phyloP scores from a whole-genome alignment of 2,888 invertebrate species.

The Hypsopygia costalis region DNA sequence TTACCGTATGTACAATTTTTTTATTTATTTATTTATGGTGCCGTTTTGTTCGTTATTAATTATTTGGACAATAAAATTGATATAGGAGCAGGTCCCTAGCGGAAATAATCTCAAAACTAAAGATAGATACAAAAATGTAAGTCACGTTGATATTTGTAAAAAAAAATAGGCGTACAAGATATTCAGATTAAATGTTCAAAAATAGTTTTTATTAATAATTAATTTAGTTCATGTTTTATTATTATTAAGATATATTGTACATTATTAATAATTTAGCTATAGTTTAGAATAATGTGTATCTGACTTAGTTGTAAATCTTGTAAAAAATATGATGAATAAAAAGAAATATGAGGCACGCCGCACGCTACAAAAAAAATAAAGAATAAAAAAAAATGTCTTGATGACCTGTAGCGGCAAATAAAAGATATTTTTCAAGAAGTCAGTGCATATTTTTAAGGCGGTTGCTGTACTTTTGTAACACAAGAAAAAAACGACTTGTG shows the following conservation, averaged over 20 bases:
- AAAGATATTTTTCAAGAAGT: conserved; percentile 67
- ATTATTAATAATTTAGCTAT: conserved; percentile 29
- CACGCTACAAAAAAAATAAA: conserved; percentile 13
- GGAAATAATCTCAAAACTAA: too few relatives aligned
- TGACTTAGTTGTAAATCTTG: conserved; percentile 43
- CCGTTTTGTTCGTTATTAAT: too few relatives aligned
- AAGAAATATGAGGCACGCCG: conserved; percentile 27
- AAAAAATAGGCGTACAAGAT: too few relatives aligned
- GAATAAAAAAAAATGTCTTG: conserved; percentile 11
- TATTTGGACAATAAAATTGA: too few relatives aligned
- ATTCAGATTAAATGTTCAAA: too few relatives aligned
- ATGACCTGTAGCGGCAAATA: conserved; percentile 26
- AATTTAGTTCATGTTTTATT: neutral
- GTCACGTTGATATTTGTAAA: too few relatives aligned
- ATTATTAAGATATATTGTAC: conserved; percentile 33
- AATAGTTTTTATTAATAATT: too few relatives aligned
- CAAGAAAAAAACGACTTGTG: conserved; percentile 71
- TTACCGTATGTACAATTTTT: too few relatives aligned
- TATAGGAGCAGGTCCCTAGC: too few relatives aligned
- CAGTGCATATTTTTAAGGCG: conserved; percentile 60
- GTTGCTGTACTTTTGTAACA: conserved; percentile 56
- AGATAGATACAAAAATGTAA: too few relatives aligned
- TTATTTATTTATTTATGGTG: too few relatives aligned
- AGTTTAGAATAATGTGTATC: conserved; percentile 37
- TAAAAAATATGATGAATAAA: conserved; percentile 33